phyloP scores from a whole-genome alignment of 2,113 vertebrate genomes.

The Ciconia boyciana region DNA sequence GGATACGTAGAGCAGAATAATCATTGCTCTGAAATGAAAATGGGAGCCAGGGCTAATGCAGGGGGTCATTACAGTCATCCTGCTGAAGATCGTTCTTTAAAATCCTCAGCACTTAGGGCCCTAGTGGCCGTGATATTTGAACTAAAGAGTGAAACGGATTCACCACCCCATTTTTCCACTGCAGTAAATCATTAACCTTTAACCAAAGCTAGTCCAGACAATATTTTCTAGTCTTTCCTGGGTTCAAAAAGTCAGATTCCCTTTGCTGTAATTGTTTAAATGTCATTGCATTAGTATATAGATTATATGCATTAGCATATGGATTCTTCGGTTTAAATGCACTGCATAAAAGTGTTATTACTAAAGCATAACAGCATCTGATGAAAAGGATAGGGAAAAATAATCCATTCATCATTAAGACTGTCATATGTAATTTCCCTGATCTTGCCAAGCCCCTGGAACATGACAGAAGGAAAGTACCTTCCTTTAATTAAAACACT shows the following conservation, averaged over 20 bases:
- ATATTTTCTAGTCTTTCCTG: slow-evolving; percentile 5
- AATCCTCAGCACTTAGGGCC: slow-evolving; percentile 21
- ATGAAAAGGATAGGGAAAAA: slow-evolving; percentile 3
- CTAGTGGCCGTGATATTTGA: neutral
- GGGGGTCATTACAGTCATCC: slow-evolving; percentile 21
- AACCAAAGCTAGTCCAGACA: neutral
- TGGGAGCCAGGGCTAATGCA: slow-evolving; percentile 44
- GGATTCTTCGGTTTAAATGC: slow-evolving; percentile 6
- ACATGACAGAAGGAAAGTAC: neutral
- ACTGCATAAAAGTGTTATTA: neutral
- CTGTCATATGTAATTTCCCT: neutral
- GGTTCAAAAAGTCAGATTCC: slow-evolving; percentile 11
- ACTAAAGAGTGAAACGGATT: slow-evolving; percentile 8
- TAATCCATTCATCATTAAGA: slow-evolving; percentile 18
- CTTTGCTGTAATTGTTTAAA: slow-evolving; percentile 41
- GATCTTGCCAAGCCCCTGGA: slow-evolving; percentile 28
- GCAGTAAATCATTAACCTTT: slow-evolving; percentile 37
- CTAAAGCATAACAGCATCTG: neutral
- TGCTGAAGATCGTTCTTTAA: slow-evolving; percentile 32
- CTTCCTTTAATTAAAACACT: slow-evolving; percentile 69
- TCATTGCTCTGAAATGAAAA: slow-evolving; percentile 42
- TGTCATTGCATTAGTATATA: slow-evolving; percentile 16
- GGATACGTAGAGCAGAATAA: slow-evolving; percentile 8
- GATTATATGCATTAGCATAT: slow-evolving; percentile 7
- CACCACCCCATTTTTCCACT: neutral